Evolutionary conservation across 2,888 invertebrate species (phyloP).

Genomic region (Holacanthella duospinosa): DNA sequence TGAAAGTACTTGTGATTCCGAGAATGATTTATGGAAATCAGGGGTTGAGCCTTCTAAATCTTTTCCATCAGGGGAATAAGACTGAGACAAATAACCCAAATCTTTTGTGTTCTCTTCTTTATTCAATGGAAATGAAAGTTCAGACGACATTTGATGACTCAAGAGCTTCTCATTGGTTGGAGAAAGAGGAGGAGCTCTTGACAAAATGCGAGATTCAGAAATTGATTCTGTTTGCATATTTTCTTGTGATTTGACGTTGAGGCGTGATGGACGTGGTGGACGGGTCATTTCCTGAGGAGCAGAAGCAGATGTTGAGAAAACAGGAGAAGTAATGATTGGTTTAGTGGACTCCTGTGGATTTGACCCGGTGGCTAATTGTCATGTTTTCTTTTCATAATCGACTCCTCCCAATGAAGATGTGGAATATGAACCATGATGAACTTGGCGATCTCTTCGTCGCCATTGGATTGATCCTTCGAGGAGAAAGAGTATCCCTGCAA

Average conservation of each 20-base stretch:
- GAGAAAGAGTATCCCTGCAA: conserved; percentile 65
- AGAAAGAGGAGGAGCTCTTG: neutral
- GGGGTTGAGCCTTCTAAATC: neutral
- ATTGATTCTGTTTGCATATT: conserved; percentile 3
- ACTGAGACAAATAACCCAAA: neutral
- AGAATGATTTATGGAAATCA: neutral
- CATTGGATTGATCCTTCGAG: conserved; percentile 65
- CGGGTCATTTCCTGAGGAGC: conserved; percentile 2
- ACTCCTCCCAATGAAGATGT: neutral
- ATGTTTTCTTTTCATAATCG: conserved; percentile 15
- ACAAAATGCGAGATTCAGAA: neutral
- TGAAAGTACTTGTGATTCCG: neutral
- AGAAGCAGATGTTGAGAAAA: neutral
- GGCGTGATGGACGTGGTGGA: neutral
- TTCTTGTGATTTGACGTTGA: neutral
- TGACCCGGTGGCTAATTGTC: conserved; percentile 31
- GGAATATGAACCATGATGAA: conserved; percentile 14
- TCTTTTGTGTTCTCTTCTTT: neutral
- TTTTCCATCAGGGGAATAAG: neutral
- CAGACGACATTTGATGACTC: neutral
- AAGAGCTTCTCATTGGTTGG: neutral
- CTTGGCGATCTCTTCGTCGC: conserved; percentile 8
- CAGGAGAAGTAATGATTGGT: neutral
- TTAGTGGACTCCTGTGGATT: neutral
- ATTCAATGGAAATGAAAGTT: neutral